phyloP scores from a whole-genome alignment of 2,888 invertebrate genomes.

The Conus canariensis region DNA sequence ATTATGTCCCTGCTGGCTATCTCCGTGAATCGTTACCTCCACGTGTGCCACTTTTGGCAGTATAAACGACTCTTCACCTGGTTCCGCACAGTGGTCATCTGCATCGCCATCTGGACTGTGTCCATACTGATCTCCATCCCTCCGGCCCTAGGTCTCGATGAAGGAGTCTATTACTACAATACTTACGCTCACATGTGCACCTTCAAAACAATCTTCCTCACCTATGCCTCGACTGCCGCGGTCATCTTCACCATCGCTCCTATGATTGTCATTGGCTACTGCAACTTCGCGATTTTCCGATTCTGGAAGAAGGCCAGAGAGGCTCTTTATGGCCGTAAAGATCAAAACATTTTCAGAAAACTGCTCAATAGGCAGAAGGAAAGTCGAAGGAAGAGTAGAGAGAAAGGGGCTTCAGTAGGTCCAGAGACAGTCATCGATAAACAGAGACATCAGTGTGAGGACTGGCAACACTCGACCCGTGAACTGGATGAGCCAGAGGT shows the following conservation, averaged over 20 bases:
- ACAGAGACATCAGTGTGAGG: no score
- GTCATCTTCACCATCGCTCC: background rate
- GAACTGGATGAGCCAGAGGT: no score
- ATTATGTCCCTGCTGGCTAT: conserved; percentile 21
- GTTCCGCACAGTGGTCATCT: conserved; percentile 16
- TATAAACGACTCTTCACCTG: conserved; percentile 32
- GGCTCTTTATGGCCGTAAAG: background rate
- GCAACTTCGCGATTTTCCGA: conserved; percentile 28
- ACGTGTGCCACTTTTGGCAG: conserved; percentile 33
- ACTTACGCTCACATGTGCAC: conserved; percentile 34
- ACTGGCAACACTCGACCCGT: no score
- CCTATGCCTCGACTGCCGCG: background rate
- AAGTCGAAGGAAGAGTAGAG: background rate
- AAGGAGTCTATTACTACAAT: conserved; percentile 18
- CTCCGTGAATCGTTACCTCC: conserved; percentile 42
- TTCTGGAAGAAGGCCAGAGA: background rate
- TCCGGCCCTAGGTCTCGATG: background rate
- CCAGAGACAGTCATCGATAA: no score
- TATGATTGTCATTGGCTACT: background rate
- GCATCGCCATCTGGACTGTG: conserved; percentile 27
- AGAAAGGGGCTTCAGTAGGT: no score
- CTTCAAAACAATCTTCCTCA: background rate
- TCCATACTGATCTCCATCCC: conserved; percentile 9
- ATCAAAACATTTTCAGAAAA: no score
- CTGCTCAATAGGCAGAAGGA: background rate